Conservation (phyloP, 2,888 invertebrate genomes). For the Trissoscelio sp. region DNA sequence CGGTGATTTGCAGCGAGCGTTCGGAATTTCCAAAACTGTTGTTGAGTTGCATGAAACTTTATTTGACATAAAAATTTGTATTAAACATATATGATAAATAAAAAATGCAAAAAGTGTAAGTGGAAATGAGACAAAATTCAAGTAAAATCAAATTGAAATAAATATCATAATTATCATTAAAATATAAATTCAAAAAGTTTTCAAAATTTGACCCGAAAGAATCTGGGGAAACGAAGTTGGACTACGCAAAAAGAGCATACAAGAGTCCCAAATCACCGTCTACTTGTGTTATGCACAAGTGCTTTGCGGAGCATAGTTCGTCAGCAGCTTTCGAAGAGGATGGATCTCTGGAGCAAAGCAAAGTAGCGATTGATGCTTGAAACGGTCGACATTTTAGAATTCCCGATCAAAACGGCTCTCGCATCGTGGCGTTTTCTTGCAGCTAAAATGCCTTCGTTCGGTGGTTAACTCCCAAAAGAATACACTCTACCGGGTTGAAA, state of each 20-base stretch:
- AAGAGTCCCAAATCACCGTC: constrained; percentile 21
- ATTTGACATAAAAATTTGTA: constrained; percentile 4
- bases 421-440: constrained; percentile 16
- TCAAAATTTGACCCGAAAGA: constrained; percentile 1
- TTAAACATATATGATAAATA: constrained; percentile 13
- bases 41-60: neutral
- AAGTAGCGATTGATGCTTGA: constrained; percentile 51
- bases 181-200: too few species aligned
- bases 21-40: constrained; percentile 10
- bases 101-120: too few species aligned
- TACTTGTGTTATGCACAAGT: constrained; percentile 31
- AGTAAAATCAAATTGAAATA: too few species aligned
- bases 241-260: constrained; percentile 4
- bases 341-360: constrained; percentile 32
- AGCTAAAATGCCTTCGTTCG: constrained; percentile 27
- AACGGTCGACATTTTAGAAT: constrained; percentile 48
- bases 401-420: constrained; percentile 28
- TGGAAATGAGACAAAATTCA: too few species aligned
- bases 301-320: constrained; percentile 27
- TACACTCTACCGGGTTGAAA: neutral
- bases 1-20: constrained; percentile 15
- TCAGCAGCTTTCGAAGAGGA: constrained; percentile 39
- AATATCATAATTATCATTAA: too few species aligned
- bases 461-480: constrained; percentile 32
- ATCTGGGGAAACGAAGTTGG: neutral